Conservation (phyloP, 2,113 vertebrate genomes). For the Pollachius pollachius region DNA sequence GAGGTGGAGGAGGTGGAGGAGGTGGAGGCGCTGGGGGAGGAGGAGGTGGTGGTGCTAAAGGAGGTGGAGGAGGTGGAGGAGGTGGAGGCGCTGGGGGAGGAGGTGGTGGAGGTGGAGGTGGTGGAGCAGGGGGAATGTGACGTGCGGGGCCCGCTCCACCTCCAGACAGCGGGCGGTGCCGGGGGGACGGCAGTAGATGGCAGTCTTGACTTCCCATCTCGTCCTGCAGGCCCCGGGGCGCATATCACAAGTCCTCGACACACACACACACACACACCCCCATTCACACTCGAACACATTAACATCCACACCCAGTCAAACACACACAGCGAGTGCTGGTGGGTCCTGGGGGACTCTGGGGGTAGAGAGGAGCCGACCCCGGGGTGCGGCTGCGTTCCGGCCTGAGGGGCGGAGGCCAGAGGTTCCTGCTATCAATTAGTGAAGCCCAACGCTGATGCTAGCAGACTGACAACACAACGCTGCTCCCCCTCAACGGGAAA, state of each 20-base stretch:
- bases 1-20: too few relatives aligned
- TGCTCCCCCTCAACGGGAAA: constrained; percentile 37
- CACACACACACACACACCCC: constrained; percentile 41
- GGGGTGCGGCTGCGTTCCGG: constrained; percentile 54
- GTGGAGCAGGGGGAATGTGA: constrained; percentile 5
- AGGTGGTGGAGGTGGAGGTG: too few relatives aligned
- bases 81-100: too few relatives aligned
- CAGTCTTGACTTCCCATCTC: constrained; percentile 85
- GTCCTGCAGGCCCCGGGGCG: constrained; percentile 39
- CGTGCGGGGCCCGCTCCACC: constrained; percentile 39
- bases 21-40: too few relatives aligned
- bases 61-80: too few relatives aligned
- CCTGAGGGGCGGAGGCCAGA: constrained; percentile 50
- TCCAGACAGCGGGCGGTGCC: too few relatives aligned
- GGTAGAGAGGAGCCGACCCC: constrained; percentile 62
- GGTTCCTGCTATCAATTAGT: constrained; percentile 70
- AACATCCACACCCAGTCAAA: constrained; percentile 23
- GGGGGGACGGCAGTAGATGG: constrained; percentile 86
- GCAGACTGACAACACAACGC: constrained; percentile 34
- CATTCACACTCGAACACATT: constrained; percentile 16
- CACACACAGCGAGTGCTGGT: constrained; percentile 50
- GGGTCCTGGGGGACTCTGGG: constrained; percentile 12
- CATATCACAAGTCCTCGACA: constrained; percentile 55
- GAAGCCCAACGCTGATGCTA: constrained; percentile 53
- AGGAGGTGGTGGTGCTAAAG: too few relatives aligned